Percentiles rank a stretch among this genome's conserved stretches.
phyloP scores from a whole-genome alignment of 2,113 vertebrate genomes.

The Pleuronectes platessa region DNA sequence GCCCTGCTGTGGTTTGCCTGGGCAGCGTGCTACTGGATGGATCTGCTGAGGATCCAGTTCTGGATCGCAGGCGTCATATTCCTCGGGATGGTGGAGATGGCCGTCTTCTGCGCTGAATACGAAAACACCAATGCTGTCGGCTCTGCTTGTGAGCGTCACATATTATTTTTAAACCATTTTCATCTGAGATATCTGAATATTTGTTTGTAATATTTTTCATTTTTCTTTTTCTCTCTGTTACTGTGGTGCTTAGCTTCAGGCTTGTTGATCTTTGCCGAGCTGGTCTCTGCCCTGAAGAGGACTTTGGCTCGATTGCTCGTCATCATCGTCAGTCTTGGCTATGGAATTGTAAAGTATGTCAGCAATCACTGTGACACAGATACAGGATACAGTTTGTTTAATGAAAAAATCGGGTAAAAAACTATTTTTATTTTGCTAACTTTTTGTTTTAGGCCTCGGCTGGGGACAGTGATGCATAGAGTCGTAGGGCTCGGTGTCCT shows the following conservation, averaged over 20 bases:
- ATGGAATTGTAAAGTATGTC: slow-evolving; percentile 91
- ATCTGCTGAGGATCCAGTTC: slow-evolving; percentile 91
- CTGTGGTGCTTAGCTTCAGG: slow-evolving; percentile 77
- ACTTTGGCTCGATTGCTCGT: slow-evolving; percentile 89
- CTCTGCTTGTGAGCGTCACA: slow-evolving; percentile 82
- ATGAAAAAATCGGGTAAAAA: neutral
- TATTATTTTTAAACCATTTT: neutral
- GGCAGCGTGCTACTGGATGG: slow-evolving; percentile 92
- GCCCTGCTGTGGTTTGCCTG: slow-evolving; percentile 89
- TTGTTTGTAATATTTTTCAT: too few species aligned
- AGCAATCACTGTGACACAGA: neutral
- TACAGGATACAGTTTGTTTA: neutral
- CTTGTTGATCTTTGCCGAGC: slow-evolving; percentile 87
- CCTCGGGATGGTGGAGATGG: slow-evolving; percentile 91
- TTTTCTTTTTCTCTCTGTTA: neutral
- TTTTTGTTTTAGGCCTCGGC: slow-evolving; percentile 80
- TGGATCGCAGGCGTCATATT: slow-evolving; percentile 93
- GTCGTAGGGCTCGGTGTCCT: slow-evolving; percentile 88
- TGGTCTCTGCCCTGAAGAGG: slow-evolving; percentile 89
- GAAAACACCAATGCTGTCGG: slow-evolving; percentile 88
- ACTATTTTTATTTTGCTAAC: neutral
- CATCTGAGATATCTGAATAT: neutral
- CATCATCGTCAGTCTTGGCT: slow-evolving; percentile 91
- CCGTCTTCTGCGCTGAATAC: slow-evolving; percentile 90
- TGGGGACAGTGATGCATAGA: slow-evolving; percentile 90